Percentiles rank a stretch among this genome's conserved stretches.
phyloP scores from a whole-genome alignment of 2,888 invertebrate genomes.

The Eledone cirrhosa region DNA sequence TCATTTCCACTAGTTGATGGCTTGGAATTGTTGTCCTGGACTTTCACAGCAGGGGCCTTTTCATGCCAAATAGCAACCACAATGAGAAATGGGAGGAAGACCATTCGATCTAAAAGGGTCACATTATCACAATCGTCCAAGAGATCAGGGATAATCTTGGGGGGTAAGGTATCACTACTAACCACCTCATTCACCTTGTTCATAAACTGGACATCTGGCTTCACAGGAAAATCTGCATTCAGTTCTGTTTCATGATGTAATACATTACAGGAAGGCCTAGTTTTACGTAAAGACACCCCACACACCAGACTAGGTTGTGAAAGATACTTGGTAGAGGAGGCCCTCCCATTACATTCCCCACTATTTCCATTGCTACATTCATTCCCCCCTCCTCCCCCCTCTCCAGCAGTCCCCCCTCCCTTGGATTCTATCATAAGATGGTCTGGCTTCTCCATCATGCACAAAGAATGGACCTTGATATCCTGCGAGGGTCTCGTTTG shows the following conservation, averaged over 20 bases:
- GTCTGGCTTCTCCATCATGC: conserved; percentile 63
- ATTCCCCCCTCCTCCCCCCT: conserved; percentile 3
- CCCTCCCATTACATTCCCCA: conserved; percentile 11
- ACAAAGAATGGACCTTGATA: conserved; percentile 56
- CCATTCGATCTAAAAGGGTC: conserved; percentile 37
- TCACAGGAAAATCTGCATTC: conserved; percentile 30
- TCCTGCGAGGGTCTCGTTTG: conserved; percentile 59
- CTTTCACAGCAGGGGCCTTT: conserved; percentile 12
- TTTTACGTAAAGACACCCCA: conserved; percentile 64
- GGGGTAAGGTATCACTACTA: conserved; percentile 64
- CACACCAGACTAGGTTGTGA: conserved; percentile 62
- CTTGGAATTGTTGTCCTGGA: conserved; percentile 22
- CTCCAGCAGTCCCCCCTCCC: conserved; percentile 1
- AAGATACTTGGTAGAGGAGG: conserved; percentile 31
- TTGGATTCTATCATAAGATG: conserved; percentile 6
- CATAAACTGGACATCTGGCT: conserved; percentile 75
- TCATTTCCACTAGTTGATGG: conserved; percentile 27
- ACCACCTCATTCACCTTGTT: conserved; percentile 81
- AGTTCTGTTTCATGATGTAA: conserved; percentile 20
- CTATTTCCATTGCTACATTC: not conserved
- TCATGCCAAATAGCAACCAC: conserved; percentile 45
- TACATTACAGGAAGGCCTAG: conserved; percentile 41
- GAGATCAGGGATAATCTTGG: conserved; percentile 70
- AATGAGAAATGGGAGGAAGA: conserved; percentile 53
- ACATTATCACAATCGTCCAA: conserved; percentile 38